Evolutionary conservation across 1,140 invertebrate species (phyloP).

Genomic region (Procambarus clarkii): DNA sequence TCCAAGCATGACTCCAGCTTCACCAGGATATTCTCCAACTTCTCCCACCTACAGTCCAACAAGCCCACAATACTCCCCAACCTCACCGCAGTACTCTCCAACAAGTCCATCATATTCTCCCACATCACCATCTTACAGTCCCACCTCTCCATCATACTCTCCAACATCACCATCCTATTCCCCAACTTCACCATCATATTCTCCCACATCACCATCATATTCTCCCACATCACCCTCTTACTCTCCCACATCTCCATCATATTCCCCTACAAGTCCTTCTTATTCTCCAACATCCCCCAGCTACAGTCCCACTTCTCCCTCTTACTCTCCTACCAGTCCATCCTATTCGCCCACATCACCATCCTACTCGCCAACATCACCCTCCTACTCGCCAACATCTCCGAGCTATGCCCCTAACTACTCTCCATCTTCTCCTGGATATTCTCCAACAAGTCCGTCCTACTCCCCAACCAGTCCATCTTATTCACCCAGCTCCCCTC

Average conservation of each 20-base stretch:
- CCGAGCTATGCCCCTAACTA: constrained; percentile 78
- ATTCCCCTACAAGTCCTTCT: constrained; percentile 73
- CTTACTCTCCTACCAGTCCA: constrained; percentile 86
- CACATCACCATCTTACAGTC: no score
- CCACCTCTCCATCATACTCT: constrained; percentile 87
- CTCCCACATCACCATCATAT: no score
- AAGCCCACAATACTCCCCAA: no score
- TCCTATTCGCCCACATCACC: constrained; percentile 85
- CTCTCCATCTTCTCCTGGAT: constrained; percentile 80
- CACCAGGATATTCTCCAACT: no score
- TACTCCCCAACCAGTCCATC: constrained; percentile 85
- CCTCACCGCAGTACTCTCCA: no score
- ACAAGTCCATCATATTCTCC: no score
- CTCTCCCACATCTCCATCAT: constrained; percentile 86
- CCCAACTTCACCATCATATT: constrained; percentile 81
- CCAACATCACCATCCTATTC: constrained; percentile 88
- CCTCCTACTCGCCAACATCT: constrained; percentile 80
- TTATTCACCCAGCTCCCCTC: constrained; percentile 83
- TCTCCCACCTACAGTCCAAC: no score
- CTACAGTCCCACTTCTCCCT: constrained; percentile 82
- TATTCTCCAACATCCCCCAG: constrained; percentile 82
- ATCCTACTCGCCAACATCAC: constrained; percentile 83
- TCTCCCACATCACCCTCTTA: constrained; percentile 79
- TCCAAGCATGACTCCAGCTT: no score
- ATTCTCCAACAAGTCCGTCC: constrained; percentile 85